Evolutionary conservation across 2,797 vertebrate genomes (phyloP).

Genomic region (Clarias fuscus): DNA sequence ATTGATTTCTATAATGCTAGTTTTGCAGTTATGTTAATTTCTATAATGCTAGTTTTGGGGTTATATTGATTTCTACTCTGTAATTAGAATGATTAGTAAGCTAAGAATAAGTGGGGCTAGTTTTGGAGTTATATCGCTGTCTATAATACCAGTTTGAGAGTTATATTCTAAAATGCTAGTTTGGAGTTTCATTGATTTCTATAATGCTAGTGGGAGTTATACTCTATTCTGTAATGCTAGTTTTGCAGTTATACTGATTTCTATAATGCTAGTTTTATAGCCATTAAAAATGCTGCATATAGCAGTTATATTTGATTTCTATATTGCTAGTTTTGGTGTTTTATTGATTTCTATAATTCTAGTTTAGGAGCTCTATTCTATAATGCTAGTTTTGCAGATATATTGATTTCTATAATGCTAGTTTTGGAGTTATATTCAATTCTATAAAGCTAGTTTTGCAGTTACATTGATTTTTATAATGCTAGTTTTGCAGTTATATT

Average conservation of each 20-base stretch:
- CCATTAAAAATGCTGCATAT: too few species aligned
- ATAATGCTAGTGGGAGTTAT: too few species aligned
- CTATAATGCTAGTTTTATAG: neutral
- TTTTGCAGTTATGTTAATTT: neutral
- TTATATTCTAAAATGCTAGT: neutral
- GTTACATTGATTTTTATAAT: neutral
- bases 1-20: neutral
- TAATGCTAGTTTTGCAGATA: neutral
- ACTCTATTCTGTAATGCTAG: neutral
- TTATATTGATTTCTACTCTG: too few species aligned
- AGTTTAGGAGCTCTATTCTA: neutral
- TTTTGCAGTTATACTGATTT: neutral
- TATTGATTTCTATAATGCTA: neutral
- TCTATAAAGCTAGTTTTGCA: neutral
- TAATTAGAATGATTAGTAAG: neutral
- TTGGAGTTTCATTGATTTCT: neutral
- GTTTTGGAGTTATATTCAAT: neutral
- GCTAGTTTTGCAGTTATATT: neutral
- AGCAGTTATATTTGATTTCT: too few species aligned
- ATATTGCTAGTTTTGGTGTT: neutral
- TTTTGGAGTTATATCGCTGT: neutral
- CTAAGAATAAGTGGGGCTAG: neutral
- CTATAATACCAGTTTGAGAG: neutral
- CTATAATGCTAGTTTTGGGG: too few species aligned
- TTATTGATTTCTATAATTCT: neutral